Evolutionary conservation across 2,888 invertebrate genomes (phyloP), one percentile per base, ranked within the genome.

Genomic region (Rutpela maculata): DNA sequence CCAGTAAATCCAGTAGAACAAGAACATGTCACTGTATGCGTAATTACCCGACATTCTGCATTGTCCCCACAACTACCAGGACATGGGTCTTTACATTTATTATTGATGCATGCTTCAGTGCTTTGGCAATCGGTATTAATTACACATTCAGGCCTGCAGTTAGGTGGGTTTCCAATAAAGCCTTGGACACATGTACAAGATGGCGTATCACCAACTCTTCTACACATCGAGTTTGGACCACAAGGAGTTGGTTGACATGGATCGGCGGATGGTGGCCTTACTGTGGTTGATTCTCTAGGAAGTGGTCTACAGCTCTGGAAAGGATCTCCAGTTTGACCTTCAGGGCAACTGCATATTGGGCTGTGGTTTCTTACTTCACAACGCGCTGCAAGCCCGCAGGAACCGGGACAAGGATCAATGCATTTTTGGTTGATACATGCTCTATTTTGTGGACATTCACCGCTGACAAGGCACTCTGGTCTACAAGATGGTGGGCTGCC

Each of bases 51-150:
- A 85, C 96, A 97, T 84, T 95, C 95, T 6, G 96, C 95, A 86
- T 95, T 94, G 15, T 94, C 91, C 59, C 96, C 96, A 88, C 96
- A 96, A 38, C 95, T 94, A 56, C 95, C 95, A 59, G 95, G 95
- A 84, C 96, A 97, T 10, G 96, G 96, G 90, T 96, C 95, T 81
- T 92, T 91, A 87, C 96, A 97, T 90, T 94, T 95, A 82, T 95
- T 94, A 87, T 95, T 95, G 72, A 96, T 92, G 87, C 97, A 97
- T 26, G 96, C 95, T 88, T 94, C 93, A 83, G 93, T 93, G 55
- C 94, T 93, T 35, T 94, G 93, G 88, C 96, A 96, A 87, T 96
- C 95, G 17, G 95, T 94, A 88, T 96, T 96, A 71, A 95, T 95
- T 9, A 95, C 92, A 89, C 96, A 96, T 89, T 96, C 96, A 19